phyloP scores from a whole-genome alignment of 1,140 invertebrate genomes.

The Diachasma alloeum region DNA sequence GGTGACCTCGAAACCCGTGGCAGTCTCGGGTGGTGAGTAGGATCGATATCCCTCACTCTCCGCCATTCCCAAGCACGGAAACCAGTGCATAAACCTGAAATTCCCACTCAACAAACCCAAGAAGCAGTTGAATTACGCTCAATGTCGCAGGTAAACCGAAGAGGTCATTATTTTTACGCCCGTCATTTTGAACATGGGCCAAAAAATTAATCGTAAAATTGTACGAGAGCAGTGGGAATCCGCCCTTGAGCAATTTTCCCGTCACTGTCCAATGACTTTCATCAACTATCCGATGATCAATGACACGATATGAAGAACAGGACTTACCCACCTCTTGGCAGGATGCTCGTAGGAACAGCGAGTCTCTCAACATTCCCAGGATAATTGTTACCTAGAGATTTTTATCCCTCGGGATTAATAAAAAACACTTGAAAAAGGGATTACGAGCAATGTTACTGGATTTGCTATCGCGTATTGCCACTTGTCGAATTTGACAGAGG shows the following conservation, averaged over 20 bases:
- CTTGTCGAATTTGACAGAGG: neutral
- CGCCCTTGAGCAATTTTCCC: neutral
- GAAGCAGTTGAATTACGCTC: neutral
- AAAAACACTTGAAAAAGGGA: neutral
- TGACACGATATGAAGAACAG: slow-evolving; percentile 26
- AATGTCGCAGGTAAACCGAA: neutral
- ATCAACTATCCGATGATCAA: neutral
- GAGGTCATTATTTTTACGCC: neutral
- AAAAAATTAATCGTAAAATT: neutral
- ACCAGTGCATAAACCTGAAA: neutral
- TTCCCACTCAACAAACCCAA: neutral
- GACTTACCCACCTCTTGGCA: slow-evolving; percentile 63
- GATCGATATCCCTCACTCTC: slow-evolving; percentile 48
- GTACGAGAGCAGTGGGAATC: neutral
- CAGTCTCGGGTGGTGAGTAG: slow-evolving; percentile 18
- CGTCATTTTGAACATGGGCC: neutral
- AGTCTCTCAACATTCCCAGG: slow-evolving; percentile 60
- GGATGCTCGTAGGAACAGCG: slow-evolving; percentile 50
- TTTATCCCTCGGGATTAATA: neutral
- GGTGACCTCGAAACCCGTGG: slow-evolving; percentile 50
- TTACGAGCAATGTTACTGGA: neutral
- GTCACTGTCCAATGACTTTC: neutral
- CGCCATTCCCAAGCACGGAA: slow-evolving; percentile 24
- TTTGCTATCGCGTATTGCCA: neutral
- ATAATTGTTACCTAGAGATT: slow-evolving; percentile 22